Percentiles rank a stretch among this genome's conserved stretches.
phyloP scores from a whole-genome alignment of 2,113 vertebrate species.

The Lepisosteus oculatus region DNA sequence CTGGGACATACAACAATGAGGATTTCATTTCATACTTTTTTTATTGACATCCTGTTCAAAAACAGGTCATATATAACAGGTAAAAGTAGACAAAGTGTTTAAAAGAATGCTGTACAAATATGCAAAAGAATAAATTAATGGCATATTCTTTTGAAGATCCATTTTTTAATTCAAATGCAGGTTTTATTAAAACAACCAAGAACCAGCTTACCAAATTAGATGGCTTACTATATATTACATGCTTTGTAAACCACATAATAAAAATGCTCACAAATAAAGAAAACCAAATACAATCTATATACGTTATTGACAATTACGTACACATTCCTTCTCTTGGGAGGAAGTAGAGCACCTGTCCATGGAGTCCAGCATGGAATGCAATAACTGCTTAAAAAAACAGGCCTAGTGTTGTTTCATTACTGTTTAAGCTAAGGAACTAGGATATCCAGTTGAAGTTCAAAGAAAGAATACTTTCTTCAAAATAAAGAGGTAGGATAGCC shows the following conservation, averaged over 20 bases:
- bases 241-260: conserved; percentile 76
- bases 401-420: conserved; percentile 31
- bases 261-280: conserved; percentile 63
- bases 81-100: conserved; percentile 1
- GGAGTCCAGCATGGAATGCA: conserved; percentile 73
- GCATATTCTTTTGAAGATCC: conserved; percentile 21
- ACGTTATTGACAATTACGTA: conserved; percentile 82
- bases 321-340: conserved; percentile 65
- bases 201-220: conserved; percentile 90
- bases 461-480: conserved; percentile 45
- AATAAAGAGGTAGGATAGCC: conserved; percentile 66
- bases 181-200: conserved; percentile 89
- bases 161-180: conserved; percentile 60
- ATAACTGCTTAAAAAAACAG: conserved; percentile 34
- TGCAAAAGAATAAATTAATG: conserved; percentile 45
- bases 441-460: conserved; percentile 26
- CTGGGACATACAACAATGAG: no score
- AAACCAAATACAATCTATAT: conserved; percentile 78
- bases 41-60: conserved; percentile 1
- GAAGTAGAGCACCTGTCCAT: conserved; percentile 72
- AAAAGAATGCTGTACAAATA: conserved; percentile 40
- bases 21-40: neutral
- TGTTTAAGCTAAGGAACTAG: conserved; percentile 26
- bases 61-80: neutral
- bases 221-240: conserved; percentile 90